phyloP scores from a whole-genome alignment of 2,888 invertebrate species.

The Morpho helenor region DNA sequence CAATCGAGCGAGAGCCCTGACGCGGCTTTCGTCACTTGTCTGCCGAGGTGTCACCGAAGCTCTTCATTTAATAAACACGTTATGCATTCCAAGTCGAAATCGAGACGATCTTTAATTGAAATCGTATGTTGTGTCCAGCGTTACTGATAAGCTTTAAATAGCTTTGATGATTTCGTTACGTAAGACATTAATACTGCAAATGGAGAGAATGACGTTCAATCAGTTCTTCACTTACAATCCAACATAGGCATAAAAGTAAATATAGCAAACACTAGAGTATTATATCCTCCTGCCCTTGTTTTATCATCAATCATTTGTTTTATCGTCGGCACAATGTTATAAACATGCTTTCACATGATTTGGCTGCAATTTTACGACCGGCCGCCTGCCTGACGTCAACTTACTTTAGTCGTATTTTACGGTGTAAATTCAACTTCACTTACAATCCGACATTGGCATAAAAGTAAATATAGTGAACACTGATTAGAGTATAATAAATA shows the following conservation, averaged over 20 bases:
- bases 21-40: constrained; percentile 31
- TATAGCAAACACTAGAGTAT: not conserved
- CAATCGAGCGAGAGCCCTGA: constrained; percentile 47
- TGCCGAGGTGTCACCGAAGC: constrained; percentile 35
- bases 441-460: constrained; percentile 2
- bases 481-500: too few species aligned
- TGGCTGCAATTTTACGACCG: too few species aligned
- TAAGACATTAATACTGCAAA: constrained; percentile 26
- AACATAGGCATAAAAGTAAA: not conserved
- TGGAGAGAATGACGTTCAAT: constrained; percentile 11
- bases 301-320: too few species aligned
- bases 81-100: constrained; percentile 63
- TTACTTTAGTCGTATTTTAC: too few species aligned
- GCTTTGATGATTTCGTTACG: constrained; percentile 45
- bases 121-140: constrained; percentile 72
- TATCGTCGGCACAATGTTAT: too few species aligned
- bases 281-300: too few species aligned
- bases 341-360: too few species aligned
- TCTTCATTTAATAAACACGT: constrained; percentile 51
- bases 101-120: constrained; percentile 73
- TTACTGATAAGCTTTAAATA: constrained; percentile 58
- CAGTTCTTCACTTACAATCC: constrained; percentile 5
- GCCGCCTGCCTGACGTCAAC: too few species aligned
- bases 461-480: not conserved
- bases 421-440: not conserved